Evolutionary conservation across 2,113 vertebrate genomes (phyloP).

Genomic region (Cyrtonyx montezumae): DNA sequence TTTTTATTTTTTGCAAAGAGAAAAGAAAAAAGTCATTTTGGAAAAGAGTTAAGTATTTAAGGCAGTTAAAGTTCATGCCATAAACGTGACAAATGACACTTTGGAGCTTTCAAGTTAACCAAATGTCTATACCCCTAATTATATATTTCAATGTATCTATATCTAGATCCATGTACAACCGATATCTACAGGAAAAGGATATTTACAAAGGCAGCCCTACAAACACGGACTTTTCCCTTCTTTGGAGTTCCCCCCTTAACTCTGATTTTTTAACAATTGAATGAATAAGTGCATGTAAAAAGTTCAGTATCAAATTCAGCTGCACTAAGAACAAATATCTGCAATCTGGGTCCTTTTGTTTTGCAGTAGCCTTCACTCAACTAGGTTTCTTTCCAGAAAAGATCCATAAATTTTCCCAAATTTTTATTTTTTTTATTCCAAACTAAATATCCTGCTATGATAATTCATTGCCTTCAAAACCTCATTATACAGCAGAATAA

Average conservation of each 20-base stretch:
- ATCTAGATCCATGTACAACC: neutral
- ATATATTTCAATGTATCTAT: neutral
- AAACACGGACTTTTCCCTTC: neutral
- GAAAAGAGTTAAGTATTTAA: constrained; percentile 60
- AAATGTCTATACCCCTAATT: constrained; percentile 45
- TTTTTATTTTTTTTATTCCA: constrained; percentile 43
- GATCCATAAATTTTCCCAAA: constrained; percentile 14
- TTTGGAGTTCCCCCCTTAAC: neutral
- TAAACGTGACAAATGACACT: constrained; percentile 47
- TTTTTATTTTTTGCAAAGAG: neutral
- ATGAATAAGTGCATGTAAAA: neutral
- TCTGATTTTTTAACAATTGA: neutral
- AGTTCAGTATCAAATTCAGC: neutral
- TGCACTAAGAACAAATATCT: constrained; percentile 13
- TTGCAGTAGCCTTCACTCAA: neutral
- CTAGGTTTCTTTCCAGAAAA: neutral
- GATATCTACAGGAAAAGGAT: neutral
- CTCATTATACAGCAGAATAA: constrained; percentile 54
- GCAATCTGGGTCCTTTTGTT: neutral
- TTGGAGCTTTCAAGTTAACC: constrained; percentile 50
- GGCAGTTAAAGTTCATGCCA: constrained; percentile 32
- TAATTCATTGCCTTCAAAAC: constrained; percentile 63
- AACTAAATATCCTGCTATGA: constrained; percentile 43
- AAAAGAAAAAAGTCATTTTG: constrained; percentile 82
- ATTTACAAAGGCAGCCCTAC: neutral